Conservation (phyloP, 2,888 invertebrate genomes). For the Steinernema hermaphroditum region DNA sequence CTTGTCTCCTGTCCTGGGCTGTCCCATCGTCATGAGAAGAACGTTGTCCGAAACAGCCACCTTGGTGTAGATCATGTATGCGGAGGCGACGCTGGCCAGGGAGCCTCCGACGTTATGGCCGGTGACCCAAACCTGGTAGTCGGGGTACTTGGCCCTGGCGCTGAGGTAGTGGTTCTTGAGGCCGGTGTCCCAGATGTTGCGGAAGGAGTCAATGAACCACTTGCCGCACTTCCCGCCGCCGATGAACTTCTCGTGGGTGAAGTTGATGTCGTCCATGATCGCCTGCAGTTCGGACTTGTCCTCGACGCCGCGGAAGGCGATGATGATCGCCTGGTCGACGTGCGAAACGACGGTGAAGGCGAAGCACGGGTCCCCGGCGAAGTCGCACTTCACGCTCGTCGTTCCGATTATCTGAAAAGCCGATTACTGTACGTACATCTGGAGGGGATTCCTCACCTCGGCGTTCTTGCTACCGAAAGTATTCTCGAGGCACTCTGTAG, state of each 20-base stretch:
- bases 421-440: no score
- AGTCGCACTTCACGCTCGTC: constrained; percentile 43
- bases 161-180: constrained; percentile 47
- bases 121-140: constrained; percentile 48
- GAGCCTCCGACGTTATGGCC: constrained; percentile 43
- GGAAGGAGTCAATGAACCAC: constrained; percentile 58
- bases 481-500: background rate
- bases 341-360: constrained; percentile 48
- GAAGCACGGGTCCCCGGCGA: constrained; percentile 46
- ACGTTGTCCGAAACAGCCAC: constrained; percentile 39
- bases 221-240: constrained; percentile 51
- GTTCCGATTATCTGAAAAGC: constrained; percentile 44
- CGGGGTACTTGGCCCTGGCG: constrained; percentile 45
- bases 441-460: no score
- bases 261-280: constrained; percentile 48
- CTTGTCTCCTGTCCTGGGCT: constrained; percentile 56
- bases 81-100: constrained; percentile 47
- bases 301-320: constrained; percentile 53
- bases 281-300: constrained; percentile 47
- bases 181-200: constrained; percentile 51
- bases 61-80: constrained; percentile 43
- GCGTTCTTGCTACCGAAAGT: background rate
- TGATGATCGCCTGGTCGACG: constrained; percentile 47
- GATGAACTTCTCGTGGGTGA: constrained; percentile 32
- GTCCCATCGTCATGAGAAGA: constrained; percentile 54